A percentile compares a stretch with the other conserved stretches of the same genome.
phyloP scores from a whole-genome alignment of 2,797 vertebrate genomes.

The Gila robusta region DNA sequence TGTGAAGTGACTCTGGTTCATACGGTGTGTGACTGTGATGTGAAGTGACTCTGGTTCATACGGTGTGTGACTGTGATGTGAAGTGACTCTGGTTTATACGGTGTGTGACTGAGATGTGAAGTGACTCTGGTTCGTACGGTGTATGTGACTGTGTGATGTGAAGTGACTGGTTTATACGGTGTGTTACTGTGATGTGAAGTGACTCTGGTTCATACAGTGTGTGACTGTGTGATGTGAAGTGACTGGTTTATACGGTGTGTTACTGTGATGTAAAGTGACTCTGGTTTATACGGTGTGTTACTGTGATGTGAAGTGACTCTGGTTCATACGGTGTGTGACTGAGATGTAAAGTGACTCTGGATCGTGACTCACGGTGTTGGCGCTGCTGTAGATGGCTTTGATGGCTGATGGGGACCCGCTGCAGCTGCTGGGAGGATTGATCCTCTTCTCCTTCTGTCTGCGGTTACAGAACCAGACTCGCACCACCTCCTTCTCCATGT shows the following conservation, averaged over 20 bases:
- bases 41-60: too few relatives aligned
- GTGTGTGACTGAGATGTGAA: too few relatives aligned
- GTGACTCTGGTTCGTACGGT: too few relatives aligned
- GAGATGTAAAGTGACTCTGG: neutral
- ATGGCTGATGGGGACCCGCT: conserved; percentile 77
- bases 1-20: too few relatives aligned
- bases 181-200: too few relatives aligned
- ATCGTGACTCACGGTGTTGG: conserved; percentile 76
- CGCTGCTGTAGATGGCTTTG: conserved; percentile 84
- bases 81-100: too few relatives aligned
- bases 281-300: neutral
- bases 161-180: too few relatives aligned
- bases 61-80: too few relatives aligned
- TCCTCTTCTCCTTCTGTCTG: conserved; percentile 90
- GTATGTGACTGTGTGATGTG: too few relatives aligned
- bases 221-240: neutral
- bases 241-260: neutral
- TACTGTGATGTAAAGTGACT: neutral
- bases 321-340: neutral
- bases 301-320: neutral
- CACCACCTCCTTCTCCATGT: conserved; percentile 92
- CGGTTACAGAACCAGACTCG: conserved; percentile 93
- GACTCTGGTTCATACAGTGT: too few relatives aligned
- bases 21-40: too few relatives aligned
- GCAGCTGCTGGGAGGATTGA: conserved; percentile 88